These are phyloP conservation scores for Oncorhynchus mykiss DNA, from an alignment of 2,113 vertebrate genomes.

Conservation along the genomic window DNA sequence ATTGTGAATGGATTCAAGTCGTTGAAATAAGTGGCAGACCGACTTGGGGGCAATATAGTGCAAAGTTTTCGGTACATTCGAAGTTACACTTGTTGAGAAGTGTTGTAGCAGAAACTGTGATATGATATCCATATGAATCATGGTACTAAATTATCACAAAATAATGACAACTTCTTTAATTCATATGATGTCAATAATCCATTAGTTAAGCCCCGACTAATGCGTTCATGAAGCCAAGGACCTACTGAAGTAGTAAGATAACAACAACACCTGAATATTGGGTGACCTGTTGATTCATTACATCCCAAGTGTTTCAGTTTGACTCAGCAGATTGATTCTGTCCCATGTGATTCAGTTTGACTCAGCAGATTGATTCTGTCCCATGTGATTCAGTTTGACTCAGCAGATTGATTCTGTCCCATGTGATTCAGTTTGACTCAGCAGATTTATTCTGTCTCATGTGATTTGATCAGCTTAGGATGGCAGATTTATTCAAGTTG, in stretches of 20 bases:
- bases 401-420: constrained; percentile 43
- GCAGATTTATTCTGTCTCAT: background rate
- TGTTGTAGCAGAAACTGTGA: background rate
- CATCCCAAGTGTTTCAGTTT: constrained; percentile 27
- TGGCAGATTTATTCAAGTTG: constrained; percentile 38
- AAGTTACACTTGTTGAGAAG: constrained; percentile 13
- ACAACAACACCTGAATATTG: too few relatives aligned
- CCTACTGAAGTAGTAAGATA: too few relatives aligned
- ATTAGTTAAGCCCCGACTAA: too few relatives aligned
- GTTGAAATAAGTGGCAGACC: constrained; percentile 1
- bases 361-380: constrained; percentile 43
- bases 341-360: background rate
- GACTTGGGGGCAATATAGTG: background rate
- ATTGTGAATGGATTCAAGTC: constrained; percentile 21
- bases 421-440: constrained; percentile 6
- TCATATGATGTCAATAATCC: constrained; percentile 23
- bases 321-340: background rate
- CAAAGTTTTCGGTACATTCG: constrained; percentile 10
- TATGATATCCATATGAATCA: background rate
- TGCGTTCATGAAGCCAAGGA: too few relatives aligned
- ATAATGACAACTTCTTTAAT: too few relatives aligned
- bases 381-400: constrained; percentile 17
- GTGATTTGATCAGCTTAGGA: constrained; percentile 47
- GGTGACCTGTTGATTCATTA: constrained; percentile 24
- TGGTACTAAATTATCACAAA: background rate